Evolutionary conservation across 2,113 vertebrate species (phyloP), one percentile per base, ranked within the genome.

Genomic region (Hiodon alosoides): DNA sequence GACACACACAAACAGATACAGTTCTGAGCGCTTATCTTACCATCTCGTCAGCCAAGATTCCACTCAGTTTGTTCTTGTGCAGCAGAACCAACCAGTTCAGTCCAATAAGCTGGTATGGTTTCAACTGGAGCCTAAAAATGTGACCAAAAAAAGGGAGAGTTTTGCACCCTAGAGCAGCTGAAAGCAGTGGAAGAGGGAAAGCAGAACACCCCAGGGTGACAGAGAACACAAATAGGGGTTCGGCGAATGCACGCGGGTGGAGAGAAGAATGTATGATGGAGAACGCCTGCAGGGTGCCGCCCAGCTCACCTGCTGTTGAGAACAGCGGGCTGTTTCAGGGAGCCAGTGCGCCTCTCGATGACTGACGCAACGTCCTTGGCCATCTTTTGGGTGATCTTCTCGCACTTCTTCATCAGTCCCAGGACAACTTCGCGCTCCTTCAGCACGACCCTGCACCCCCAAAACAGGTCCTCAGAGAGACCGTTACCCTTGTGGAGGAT

Each of bases 11-110:
- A 75, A 69, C 61, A 64, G 61, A 13, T 16, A 6, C 65, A 9
- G 31, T 67, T 17, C 3, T 10, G 46, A 47, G 7, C 13, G 17
- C 65, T 8, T 50, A 5, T 3, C 93, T 92, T 84, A 98, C 97
- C 97, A 98, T 99, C 92, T 98, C 97, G 90, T 99, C 96, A 77
- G 97, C 97, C 50, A 98, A 89, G 86, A 99, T 99, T 1, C 93
- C 95, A 78, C 98, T 99, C 72, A 99, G 87, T 9, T 93, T 89
- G 16, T 98, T 95, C 65, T 97, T 92, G 84, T 98, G 89, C 55
- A 99, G 86, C 61, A 99, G 87, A 16, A 93, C 88, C 85, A 99
- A 87, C 97, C 97, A 99, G 79, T 98, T 98, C 75, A 99, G 89
- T 72, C 96, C 97, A 80, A 98, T 95, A 78, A 96, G 87, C 92